A percentile compares a stretch with the other conserved stretches of the same genome.
phyloP scores from a whole-genome alignment of 2,113 vertebrate genomes.

The Pteruthius melanotis region DNA sequence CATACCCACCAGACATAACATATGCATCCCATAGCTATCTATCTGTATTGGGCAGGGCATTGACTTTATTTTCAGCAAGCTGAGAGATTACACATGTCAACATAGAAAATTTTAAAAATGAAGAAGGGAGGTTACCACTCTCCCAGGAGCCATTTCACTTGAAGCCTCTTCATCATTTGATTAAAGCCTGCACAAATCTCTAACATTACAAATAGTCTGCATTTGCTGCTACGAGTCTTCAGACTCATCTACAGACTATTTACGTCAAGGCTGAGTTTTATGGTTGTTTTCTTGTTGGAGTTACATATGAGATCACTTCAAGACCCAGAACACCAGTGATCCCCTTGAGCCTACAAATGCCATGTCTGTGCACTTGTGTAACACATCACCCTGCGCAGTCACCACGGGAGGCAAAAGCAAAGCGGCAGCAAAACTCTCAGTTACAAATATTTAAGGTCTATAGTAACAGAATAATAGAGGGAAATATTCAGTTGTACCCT shows the following conservation, averaged over 20 bases:
- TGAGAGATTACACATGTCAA: neutral
- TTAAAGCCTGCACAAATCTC: neutral
- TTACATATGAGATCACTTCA: neutral
- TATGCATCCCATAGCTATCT: neutral
- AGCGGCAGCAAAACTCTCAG: neutral
- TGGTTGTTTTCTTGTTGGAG: neutral
- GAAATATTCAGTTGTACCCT: neutral
- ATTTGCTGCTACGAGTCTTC: neutral
- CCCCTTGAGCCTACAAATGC: neutral
- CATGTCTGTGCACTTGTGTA: fast-evolving
- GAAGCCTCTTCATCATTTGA: conserved; percentile 1
- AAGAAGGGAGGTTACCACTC: neutral
- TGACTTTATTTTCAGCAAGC: neutral
- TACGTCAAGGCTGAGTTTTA: neutral
- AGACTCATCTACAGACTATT: neutral
- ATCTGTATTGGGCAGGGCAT: neutral
- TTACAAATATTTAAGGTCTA: neutral
- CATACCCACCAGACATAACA: neutral
- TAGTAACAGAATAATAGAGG: neutral
- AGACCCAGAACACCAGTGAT: neutral
- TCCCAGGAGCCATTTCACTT: neutral
- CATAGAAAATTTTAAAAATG: neutral
- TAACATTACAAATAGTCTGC: neutral
- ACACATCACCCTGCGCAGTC: neutral
- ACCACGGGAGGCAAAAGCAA: neutral